Conservation (phyloP, 2,888 invertebrate genomes). For the Agrochola lychnidis region DNA sequence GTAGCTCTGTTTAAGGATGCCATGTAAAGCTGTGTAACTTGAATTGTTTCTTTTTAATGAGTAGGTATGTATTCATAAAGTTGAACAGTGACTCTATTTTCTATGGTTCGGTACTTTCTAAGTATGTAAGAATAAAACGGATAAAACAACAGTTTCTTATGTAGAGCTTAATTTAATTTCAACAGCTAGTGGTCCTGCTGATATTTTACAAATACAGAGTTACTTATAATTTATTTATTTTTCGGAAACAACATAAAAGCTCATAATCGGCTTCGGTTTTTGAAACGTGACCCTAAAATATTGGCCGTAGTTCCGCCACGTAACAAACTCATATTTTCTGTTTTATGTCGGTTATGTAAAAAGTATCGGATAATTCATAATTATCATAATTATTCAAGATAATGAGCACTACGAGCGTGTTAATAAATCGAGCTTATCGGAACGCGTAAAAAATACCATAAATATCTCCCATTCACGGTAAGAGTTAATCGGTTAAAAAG, state of each 20-base stretch:
- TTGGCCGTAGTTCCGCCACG: slow-evolving; percentile 17
- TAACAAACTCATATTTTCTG: slow-evolving; percentile 33
- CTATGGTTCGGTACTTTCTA: slow-evolving; percentile 8
- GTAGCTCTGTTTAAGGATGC: slow-evolving; percentile 34
- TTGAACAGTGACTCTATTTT: slow-evolving; percentile 18
- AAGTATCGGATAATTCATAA: slow-evolving; percentile 42
- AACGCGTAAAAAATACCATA: slow-evolving; percentile 43
- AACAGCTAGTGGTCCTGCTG: background rate
- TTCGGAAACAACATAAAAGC: background rate
- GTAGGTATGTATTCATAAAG: slow-evolving; percentile 33
- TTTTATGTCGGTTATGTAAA: slow-evolving; percentile 46
- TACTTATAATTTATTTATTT: background rate
- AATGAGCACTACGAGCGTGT: slow-evolving; percentile 36
- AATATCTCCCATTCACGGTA: slow-evolving; percentile 63
- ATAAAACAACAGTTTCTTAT: background rate
- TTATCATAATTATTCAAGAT: slow-evolving; percentile 49
- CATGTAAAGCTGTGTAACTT: slow-evolving; percentile 44
- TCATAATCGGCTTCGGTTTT: background rate
- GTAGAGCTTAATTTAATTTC: background rate
- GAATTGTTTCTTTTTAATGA: slow-evolving; percentile 59
- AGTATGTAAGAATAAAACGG: background rate
- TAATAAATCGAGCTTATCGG: slow-evolving; percentile 44
- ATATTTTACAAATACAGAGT: background rate
- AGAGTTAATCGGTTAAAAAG: slow-evolving; percentile 61
- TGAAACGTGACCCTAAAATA: slow-evolving; percentile 16